A percentile compares a stretch with the other conserved stretches of the same genome.
These are phyloP conservation scores for Spilosoma lubricipeda DNA, from an alignment of 2,888 invertebrate genomes.

Conservation along the genomic window DNA sequence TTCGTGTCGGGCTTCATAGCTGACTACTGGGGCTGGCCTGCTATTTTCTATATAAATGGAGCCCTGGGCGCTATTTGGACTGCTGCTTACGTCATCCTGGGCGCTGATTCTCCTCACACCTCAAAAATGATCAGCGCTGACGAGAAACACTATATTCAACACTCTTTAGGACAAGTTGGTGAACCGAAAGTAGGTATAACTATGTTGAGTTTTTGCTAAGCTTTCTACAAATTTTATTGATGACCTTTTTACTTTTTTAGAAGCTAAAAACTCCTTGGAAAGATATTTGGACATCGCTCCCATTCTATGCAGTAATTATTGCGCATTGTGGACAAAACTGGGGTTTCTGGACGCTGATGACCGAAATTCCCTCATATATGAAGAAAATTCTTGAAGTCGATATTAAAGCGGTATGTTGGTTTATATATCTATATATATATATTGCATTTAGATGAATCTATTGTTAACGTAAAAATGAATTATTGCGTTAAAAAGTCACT, in stretches of 20 bases:
- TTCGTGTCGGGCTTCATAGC: conserved; percentile 89
- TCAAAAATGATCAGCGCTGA: conserved; percentile 85
- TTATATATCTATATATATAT: too few relatives aligned
- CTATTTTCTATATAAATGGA: conserved; percentile 90
- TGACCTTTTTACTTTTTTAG: not conserved
- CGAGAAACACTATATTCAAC: conserved; percentile 57
- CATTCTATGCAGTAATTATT: conserved; percentile 82
- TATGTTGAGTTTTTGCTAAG: not conserved
- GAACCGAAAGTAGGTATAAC: conserved; percentile 15
- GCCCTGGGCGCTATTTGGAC: conserved; percentile 86
- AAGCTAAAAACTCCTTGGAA: conserved; percentile 84
- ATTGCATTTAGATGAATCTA: too few relatives aligned
- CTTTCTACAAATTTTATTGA: too few relatives aligned
- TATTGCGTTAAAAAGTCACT: too few relatives aligned
- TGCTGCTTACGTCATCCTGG: conserved; percentile 84
- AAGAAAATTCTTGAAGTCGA: conserved; percentile 85
- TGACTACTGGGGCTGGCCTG: conserved; percentile 89
- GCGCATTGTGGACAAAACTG: conserved; percentile 87
- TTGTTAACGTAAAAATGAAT: too few relatives aligned
- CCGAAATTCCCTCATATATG: conserved; percentile 89
- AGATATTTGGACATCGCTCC: conserved; percentile 54
- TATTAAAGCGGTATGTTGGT: conserved; percentile 66
- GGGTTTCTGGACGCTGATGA: conserved; percentile 89
- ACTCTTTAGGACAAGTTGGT: conserved; percentile 21
- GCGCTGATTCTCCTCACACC: conserved; percentile 87